Percentiles rank a stretch among this genome's conserved stretches.
phyloP scores from a whole-genome alignment of 2,888 invertebrate genomes.

The Gymnosoma rotundatum region DNA sequence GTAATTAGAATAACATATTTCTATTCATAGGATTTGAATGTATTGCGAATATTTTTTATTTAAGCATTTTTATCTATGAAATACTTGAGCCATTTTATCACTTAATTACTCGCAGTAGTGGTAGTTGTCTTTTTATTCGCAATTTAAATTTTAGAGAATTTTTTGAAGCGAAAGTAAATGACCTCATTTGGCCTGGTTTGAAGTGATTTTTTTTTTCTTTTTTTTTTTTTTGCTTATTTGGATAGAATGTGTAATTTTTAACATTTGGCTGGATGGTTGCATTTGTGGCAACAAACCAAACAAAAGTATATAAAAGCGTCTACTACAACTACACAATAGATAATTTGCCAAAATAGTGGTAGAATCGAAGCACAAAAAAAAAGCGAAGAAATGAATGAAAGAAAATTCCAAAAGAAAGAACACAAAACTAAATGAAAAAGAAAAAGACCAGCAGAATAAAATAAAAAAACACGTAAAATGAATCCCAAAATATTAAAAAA shows the following conservation, averaged over 20 bases:
- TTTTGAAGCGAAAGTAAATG: conserved; percentile 71
- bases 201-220: conserved; percentile 31
- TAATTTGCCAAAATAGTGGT: conserved; percentile 66
- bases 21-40: background rate
- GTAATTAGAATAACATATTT: conserved; percentile 21
- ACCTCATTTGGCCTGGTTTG: conserved; percentile 71
- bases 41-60: conserved; percentile 14
- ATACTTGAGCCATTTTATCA: conserved; percentile 44
- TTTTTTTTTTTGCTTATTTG: conserved; percentile 15
- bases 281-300: conserved; percentile 37
- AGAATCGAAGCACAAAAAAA: conserved; percentile 23
- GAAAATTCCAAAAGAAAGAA: conserved; percentile 28
- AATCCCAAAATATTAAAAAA: conserved; percentile 42
- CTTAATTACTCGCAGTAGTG: conserved; percentile 51
- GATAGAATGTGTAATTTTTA: conserved; percentile 57
- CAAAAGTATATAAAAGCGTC: conserved; percentile 20
- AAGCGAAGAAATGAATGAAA: conserved; percentile 15
- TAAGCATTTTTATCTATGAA: conserved; percentile 20
- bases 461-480: conserved; percentile 11
- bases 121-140: conserved; percentile 15
- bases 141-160: conserved; percentile 46
- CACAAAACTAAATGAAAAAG: conserved; percentile 14
- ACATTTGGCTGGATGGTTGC: conserved; percentile 64
- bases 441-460: conserved; percentile 9
- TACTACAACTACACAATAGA: conserved; percentile 50